Evolutionary conservation across 2,888 invertebrate species (phyloP).

Genomic region (Troilus luridus): DNA sequence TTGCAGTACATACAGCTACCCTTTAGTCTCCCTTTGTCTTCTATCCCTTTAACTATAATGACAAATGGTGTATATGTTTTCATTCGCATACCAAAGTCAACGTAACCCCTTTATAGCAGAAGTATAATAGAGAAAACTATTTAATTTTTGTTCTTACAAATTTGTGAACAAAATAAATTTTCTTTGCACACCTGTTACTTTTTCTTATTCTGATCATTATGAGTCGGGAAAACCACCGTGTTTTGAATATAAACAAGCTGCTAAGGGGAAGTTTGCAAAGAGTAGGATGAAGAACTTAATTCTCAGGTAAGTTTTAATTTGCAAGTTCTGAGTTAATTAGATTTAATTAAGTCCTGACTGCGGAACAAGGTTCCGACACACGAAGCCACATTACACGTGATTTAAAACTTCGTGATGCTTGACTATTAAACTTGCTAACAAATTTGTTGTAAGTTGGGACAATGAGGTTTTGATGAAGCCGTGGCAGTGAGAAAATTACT

Average conservation of each 20-base stretch:
- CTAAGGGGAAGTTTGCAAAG: background rate
- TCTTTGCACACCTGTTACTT: too few species aligned
- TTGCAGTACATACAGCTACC: too few species aligned
- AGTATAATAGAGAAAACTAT: too few species aligned
- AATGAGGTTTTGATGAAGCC: background rate
- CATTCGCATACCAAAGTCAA: too few species aligned
- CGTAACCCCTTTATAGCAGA: too few species aligned
- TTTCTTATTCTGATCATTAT: background rate
- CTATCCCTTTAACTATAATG: too few species aligned
- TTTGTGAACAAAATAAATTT: too few species aligned
- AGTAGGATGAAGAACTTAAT: background rate
- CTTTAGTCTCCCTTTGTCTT: too few species aligned
- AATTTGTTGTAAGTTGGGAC: background rate
- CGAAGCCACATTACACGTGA: constrained; percentile 6
- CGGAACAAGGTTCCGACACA: constrained; percentile 4
- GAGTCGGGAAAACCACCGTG: background rate
- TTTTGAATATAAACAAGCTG: constrained; percentile 11
- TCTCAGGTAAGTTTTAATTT: constrained; percentile 26
- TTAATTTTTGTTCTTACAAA: too few species aligned
- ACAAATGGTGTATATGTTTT: too few species aligned
- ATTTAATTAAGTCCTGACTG: constrained; percentile 17
- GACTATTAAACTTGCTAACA: background rate
- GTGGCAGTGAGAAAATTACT: background rate
- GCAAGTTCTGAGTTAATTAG: constrained; percentile 11
- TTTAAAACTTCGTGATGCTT: background rate